Evolutionary conservation across 2,888 invertebrate species (phyloP), one percentile per base, ranked within the genome.

Genomic region (Drosophila antonietae): DNA sequence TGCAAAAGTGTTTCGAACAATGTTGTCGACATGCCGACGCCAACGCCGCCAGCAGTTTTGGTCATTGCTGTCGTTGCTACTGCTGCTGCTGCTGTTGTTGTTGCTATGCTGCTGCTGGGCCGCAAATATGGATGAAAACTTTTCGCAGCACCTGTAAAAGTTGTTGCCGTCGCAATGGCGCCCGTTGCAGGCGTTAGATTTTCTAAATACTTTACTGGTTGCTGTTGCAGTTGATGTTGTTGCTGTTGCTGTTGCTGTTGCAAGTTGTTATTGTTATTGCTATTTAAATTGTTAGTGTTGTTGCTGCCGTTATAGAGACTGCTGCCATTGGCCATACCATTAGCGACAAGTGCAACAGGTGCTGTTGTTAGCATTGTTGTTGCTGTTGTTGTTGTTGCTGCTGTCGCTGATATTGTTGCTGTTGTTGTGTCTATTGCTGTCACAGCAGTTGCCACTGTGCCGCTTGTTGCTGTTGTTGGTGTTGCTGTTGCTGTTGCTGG

Each of bases 121-220:
- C 91, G 84, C 70, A 84, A 81, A 80, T 90, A 91, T 58, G 90
- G 91, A 88, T 91, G 91, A 71, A 89, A 91, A 90, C 78, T 88
- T 88, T 90, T 91, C 37, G 87, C 76, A 73, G 88, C 81, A 75
- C 88, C 87, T 78, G 89, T 82, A 80, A 81, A 81, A 74, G 83
- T 83, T 66, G 83, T 86, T 62, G 85, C 62, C 62, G 84, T 79
- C 65, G 83, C 83, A 73, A 88, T 80, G 78, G 87, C 77, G 68
- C 84, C 70, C 68, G 90, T 76, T 60, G 81, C 75, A 47, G 79
- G 52, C 81, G 81, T 78, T 77, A 78, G 78, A 78, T 82, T 82
- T 81, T 80, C 81, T 75, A 88, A 88, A 88, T 89, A 88, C 75
- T 88, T 82, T 79, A 60, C 73, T 53, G 82, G 62, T 49, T 76